These are phyloP conservation scores for Drosophila setosimentum DNA, from an alignment of 2,888 invertebrate genomes.

Conservation along the genomic window DNA sequence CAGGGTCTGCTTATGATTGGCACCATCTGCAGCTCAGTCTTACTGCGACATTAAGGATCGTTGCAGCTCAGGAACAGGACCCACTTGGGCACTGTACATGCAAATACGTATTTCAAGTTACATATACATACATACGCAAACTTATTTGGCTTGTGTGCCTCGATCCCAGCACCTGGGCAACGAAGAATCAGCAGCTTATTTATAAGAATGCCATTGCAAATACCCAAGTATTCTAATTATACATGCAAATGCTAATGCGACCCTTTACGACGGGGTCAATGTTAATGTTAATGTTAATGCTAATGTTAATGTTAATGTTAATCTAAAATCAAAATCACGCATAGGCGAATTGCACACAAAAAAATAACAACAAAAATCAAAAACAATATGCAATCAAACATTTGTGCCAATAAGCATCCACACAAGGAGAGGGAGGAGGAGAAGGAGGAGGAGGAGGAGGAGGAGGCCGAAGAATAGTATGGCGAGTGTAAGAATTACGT, in stretches of 20 bases:
- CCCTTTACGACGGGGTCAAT: slow-evolving; percentile 55
- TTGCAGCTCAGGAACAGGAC: background rate
- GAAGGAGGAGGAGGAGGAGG: background rate
- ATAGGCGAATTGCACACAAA: slow-evolving; percentile 46
- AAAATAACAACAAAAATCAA: background rate
- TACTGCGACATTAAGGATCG: slow-evolving; percentile 53
- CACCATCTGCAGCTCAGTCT: slow-evolving; percentile 18
- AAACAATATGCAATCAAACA: slow-evolving; percentile 20
- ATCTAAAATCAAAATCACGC: slow-evolving; percentile 45
- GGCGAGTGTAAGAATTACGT: slow-evolving; percentile 27
- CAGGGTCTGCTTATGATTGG: slow-evolving; percentile 2
- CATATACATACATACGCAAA: slow-evolving; percentile 4
- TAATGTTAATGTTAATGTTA: slow-evolving; percentile 47
- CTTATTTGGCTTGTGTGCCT: slow-evolving; percentile 27
- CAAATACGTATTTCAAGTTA: slow-evolving; percentile 43
- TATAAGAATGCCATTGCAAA: slow-evolving; percentile 51
- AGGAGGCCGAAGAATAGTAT: background rate
- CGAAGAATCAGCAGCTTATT: slow-evolving; percentile 29
- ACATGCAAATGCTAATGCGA: slow-evolving; percentile 70
- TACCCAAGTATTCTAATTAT: slow-evolving; percentile 78
- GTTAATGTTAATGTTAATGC: slow-evolving; percentile 59
- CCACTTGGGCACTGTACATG: slow-evolving; percentile 32
- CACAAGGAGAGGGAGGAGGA: background rate
- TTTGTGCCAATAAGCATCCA: slow-evolving; percentile 65
- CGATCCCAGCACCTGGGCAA: slow-evolving; percentile 38